phyloP scores from a whole-genome alignment of 2,797 vertebrate species.

The Gobionotothen gibberifrons region DNA sequence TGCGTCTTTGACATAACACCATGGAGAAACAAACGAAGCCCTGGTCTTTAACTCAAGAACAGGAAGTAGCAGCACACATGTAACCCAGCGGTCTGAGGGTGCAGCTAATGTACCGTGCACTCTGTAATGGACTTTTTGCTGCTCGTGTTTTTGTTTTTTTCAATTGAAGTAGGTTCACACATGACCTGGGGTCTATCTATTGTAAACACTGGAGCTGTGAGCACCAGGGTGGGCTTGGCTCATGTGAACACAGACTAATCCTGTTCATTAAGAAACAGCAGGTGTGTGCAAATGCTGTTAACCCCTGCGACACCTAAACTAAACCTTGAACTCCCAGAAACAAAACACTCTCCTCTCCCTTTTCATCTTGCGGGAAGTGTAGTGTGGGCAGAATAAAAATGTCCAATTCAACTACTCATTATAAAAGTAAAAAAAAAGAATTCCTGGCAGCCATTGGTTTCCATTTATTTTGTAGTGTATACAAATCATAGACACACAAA shows the following conservation, averaged over 20 bases:
- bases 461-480: not conserved
- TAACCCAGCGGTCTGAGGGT: constrained; percentile 15
- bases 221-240: constrained; percentile 57
- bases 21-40: constrained; percentile 33
- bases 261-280: constrained; percentile 82
- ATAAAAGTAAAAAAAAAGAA: not conserved
- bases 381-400: not conserved
- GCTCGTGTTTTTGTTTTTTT: constrained; percentile 1
- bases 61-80: constrained; percentile 28
- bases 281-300: constrained; percentile 76
- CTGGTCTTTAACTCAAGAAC: constrained; percentile 25
- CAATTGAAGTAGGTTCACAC: constrained; percentile 13
- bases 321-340: constrained; percentile 53
- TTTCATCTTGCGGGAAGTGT: constrained; percentile 57
- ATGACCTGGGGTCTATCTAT: constrained; percentile 10
- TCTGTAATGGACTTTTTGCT: constrained; percentile 46
- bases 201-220: constrained; percentile 16
- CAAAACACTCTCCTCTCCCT: constrained; percentile 46
- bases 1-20: constrained; percentile 20
- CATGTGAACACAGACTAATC: constrained; percentile 73
- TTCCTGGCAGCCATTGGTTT: not conserved
- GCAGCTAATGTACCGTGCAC: constrained; percentile 29
- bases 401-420: not conserved
- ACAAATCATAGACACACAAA: not conserved
- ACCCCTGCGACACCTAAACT: constrained; percentile 56